Percentiles rank a stretch among this genome's conserved stretches.
Evolutionary conservation across 2,888 invertebrate species (phyloP).

Genomic region (Parochlus steinenii): DNA sequence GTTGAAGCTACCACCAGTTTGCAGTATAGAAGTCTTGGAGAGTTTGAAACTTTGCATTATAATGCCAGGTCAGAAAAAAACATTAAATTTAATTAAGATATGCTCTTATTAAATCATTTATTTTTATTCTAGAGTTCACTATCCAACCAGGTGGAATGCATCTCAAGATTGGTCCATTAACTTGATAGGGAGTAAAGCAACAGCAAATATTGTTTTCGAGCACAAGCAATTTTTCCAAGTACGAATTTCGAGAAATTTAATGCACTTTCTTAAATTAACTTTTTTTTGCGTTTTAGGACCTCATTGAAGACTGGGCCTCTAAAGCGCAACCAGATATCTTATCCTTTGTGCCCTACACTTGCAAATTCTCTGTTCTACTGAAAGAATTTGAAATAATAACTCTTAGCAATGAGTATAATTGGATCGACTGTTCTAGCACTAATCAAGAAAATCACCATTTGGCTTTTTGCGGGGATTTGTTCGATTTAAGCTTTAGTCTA

Average conservation of each 20-base stretch:
- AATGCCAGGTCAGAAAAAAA: constrained; percentile 44
- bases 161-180: constrained; percentile 89
- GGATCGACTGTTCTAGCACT: constrained; percentile 95
- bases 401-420: constrained; percentile 90
- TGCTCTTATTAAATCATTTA: neutral
- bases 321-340: constrained; percentile 86
- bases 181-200: constrained; percentile 87
- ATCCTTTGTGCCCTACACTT: constrained; percentile 92
- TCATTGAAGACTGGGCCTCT: constrained; percentile 92
- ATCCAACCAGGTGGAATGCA: constrained; percentile 90
- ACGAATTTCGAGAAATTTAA: neutral
- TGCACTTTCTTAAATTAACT: constrained; percentile 9
- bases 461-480: constrained; percentile 83
- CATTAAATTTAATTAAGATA: neutral
- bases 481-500: constrained; percentile 84
- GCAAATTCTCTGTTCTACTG: constrained; percentile 76
- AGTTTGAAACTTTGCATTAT: constrained; percentile 90
- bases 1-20: constrained; percentile 92
- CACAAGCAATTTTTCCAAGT: constrained; percentile 88
- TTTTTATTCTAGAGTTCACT: constrained; percentile 38
- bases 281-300: constrained; percentile 38
- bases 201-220: constrained; percentile 78
- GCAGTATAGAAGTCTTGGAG: constrained; percentile 79
- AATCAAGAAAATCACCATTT: constrained; percentile 90
- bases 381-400: constrained; percentile 93